A percentile compares a stretch with the other conserved stretches of the same genome.
Conservation (phyloP, 1,140 invertebrate genomes). For the Drosophila willistoni region DNA sequence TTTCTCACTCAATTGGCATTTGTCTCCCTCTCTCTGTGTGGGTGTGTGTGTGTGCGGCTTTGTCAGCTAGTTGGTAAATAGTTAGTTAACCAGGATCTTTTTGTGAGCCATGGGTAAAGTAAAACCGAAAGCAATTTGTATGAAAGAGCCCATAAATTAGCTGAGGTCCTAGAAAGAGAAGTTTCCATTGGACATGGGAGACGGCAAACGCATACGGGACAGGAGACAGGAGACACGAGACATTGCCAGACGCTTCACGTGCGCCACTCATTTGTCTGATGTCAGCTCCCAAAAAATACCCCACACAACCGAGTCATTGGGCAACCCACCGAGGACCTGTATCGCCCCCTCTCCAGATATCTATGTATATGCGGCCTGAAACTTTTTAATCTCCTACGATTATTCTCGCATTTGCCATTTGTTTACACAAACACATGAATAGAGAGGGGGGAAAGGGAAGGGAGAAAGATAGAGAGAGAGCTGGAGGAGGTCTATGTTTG, state of each 20-base stretch:
- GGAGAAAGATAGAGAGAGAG: neutral
- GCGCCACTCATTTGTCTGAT: conserved; percentile 75
- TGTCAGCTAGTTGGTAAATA: conserved; percentile 21
- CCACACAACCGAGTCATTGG: conserved; percentile 7
- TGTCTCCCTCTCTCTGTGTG: too few relatives aligned
- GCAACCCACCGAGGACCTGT: too few relatives aligned
- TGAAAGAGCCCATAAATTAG: conserved; percentile 76
- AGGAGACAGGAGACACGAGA: neutral
- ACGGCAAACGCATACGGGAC: neutral
- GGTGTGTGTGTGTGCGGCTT: neutral
- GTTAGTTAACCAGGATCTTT: conserved; percentile 18
- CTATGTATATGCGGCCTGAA: conserved; percentile 57
- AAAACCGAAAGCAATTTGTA: conserved; percentile 63
- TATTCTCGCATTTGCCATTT: conserved; percentile 83
- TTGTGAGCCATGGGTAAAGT: conserved; percentile 2
- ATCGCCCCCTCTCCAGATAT: too few relatives aligned
- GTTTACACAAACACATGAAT: conserved; percentile 74
- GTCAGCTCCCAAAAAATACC: conserved; percentile 38
- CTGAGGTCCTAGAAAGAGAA: conserved; percentile 39
- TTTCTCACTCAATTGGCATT: conserved; percentile 14
- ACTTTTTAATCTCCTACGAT: conserved; percentile 83
- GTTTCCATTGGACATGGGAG: conserved; percentile 21
- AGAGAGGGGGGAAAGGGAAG: neutral
- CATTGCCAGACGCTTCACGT: conserved; percentile 63
- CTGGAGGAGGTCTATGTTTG: conserved; percentile 62